Percentiles rank a stretch among this genome's conserved stretches.
Evolutionary conservation across 2,113 vertebrate genomes (phyloP).

Genomic region (Pterocles burchelli): DNA sequence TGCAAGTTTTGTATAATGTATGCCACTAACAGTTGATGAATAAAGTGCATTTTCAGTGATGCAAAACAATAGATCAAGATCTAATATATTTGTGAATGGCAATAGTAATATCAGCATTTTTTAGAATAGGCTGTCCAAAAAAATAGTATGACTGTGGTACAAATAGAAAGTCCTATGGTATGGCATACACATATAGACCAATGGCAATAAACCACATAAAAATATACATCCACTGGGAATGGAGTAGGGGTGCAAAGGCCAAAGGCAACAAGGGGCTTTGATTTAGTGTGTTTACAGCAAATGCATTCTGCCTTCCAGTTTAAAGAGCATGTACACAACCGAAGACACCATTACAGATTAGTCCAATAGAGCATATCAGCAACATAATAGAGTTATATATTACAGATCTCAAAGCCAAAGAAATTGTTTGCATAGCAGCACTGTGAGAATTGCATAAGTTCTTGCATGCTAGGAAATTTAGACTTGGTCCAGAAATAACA

Average conservation of each 20-base stretch:
- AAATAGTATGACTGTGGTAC: background rate
- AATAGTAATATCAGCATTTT: background rate
- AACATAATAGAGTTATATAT: background rate
- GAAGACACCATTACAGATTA: background rate
- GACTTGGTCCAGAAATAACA: background rate
- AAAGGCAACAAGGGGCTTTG: background rate
- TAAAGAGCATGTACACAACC: background rate
- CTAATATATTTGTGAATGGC: background rate
- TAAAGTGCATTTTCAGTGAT: background rate
- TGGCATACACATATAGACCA: background rate
- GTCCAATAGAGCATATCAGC: background rate
- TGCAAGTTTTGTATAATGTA: background rate
- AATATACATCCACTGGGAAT: background rate
- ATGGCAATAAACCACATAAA: background rate
- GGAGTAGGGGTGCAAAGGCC: background rate
- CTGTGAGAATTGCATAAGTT: background rate
- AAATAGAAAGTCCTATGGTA: background rate
- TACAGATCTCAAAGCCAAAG: background rate
- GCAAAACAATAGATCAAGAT: background rate
- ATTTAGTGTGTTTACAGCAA: background rate
- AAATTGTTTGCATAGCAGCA: constrained; percentile 33
- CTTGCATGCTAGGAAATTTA: background rate
- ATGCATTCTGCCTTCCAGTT: background rate
- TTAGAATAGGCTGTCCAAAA: background rate
- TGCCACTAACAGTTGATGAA: background rate